phyloP scores from a whole-genome alignment of 2,888 invertebrate genomes.

The Drymonia ruficornis region DNA sequence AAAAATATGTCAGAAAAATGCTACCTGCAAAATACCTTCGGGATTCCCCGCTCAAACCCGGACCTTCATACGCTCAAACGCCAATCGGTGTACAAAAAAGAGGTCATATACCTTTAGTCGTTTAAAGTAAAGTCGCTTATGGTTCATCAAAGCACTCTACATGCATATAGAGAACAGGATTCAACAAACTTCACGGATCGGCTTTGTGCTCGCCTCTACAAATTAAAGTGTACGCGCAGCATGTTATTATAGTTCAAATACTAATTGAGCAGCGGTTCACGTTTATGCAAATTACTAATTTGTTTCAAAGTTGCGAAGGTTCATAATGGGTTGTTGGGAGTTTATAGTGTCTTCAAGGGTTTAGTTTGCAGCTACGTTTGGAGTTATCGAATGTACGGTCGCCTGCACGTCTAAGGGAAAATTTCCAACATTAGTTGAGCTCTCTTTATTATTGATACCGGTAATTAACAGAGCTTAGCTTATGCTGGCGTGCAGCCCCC shows the following conservation, averaged over 20 bases:
- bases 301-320: neutral
- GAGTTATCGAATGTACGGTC: conserved; percentile 12
- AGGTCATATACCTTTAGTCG: neutral
- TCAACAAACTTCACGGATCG: conserved; percentile 11
- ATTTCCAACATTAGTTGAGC: too few species aligned
- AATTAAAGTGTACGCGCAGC: conserved; percentile 17
- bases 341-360: conserved; percentile 14
- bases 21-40: too few species aligned
- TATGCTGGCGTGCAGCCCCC: too few species aligned
- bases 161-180: conserved; percentile 10
- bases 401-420: too few species aligned
- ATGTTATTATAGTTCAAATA: conserved; percentile 9
- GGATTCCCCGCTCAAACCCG: too few species aligned
- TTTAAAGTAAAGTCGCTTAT: neutral
- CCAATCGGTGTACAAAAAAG: too few species aligned
- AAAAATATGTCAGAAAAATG: too few species aligned
- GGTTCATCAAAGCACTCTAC: neutral
- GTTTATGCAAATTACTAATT: conserved; percentile 7
- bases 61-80: too few species aligned
- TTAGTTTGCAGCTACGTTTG: conserved; percentile 16
- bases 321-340: conserved; percentile 1
- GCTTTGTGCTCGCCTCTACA: conserved; percentile 11
- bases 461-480: too few species aligned
- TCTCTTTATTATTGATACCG: too few species aligned
- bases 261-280: conserved; percentile 5